Evolutionary conservation across 2,888 invertebrate genomes (phyloP).

Genomic region (Scotopteryx bipunctaria): DNA sequence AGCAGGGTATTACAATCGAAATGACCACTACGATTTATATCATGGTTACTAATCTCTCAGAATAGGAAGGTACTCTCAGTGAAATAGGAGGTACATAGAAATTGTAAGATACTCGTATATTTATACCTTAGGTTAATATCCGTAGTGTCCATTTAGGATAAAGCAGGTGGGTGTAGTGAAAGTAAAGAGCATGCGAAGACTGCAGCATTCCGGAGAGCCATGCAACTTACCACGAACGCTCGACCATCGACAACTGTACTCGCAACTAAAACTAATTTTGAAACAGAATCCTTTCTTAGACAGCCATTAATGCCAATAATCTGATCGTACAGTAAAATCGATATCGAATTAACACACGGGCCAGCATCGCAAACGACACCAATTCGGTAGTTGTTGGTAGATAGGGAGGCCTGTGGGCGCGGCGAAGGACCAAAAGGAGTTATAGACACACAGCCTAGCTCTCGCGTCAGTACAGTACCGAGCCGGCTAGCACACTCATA

Average conservation of each 20-base stretch:
- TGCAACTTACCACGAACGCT: slow-evolving; percentile 78
- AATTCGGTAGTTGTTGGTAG: slow-evolving; percentile 53
- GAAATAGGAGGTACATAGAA: slow-evolving; percentile 5
- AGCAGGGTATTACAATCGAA: slow-evolving; percentile 41
- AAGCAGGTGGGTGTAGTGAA: slow-evolving; percentile 61
- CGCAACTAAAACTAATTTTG: slow-evolving; percentile 68
- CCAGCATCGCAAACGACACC: slow-evolving; percentile 80
- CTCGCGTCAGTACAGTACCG: slow-evolving; percentile 41
- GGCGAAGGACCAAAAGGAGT: slow-evolving; percentile 42
- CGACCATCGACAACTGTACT: slow-evolving; percentile 81
- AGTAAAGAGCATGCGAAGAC: slow-evolving; percentile 49
- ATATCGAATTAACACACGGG: slow-evolving; percentile 77
- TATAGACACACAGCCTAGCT: slow-evolving; percentile 40
- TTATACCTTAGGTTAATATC: slow-evolving; percentile 4
- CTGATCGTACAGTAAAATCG: slow-evolving; percentile 67
- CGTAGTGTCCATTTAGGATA: slow-evolving; percentile 57
- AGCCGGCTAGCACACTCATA: slow-evolving; percentile 61
- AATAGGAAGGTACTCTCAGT: slow-evolving; percentile 15
- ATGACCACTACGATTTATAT: slow-evolving; percentile 49
- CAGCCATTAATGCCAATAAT: slow-evolving; percentile 80
- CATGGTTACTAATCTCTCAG: slow-evolving; percentile 6
- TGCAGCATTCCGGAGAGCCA: slow-evolving; percentile 62
- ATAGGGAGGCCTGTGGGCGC: slow-evolving; percentile 55
- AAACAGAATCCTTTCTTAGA: slow-evolving; percentile 78
- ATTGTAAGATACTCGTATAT: not conserved